phyloP scores from a whole-genome alignment of 2,888 invertebrate genomes.

The Lepidonotus clava region DNA sequence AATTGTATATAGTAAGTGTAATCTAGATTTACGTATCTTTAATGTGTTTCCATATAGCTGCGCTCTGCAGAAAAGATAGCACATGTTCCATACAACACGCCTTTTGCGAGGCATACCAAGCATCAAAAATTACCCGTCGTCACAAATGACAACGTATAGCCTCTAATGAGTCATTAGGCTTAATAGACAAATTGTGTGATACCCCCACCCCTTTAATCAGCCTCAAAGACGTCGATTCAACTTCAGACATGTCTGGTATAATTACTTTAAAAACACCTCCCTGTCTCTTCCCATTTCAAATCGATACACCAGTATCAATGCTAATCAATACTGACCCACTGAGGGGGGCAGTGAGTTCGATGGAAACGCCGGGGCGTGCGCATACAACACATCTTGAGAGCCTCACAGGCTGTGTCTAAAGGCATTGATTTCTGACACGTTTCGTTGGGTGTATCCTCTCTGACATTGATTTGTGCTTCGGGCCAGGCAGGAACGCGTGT shows the following conservation, averaged over 20 bases:
- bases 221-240: background rate
- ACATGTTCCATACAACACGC: background rate
- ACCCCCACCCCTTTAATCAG: background rate
- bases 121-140: background rate
- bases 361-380: background rate
- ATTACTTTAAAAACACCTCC: background rate
- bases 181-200: background rate
- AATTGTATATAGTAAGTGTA: background rate
- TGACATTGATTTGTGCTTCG: background rate
- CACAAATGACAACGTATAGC: background rate
- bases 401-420: background rate
- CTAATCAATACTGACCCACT: slow-evolving; percentile 5
- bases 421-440: slow-evolving; percentile 11
- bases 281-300: background rate
- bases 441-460: slow-evolving; percentile 8
- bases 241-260: background rate
- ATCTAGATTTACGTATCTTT: background rate
- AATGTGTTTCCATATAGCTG: background rate
- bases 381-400: slow-evolving; percentile 12
- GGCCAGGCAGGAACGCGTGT: background rate
- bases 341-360: background rate
- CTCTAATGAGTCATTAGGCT: background rate
- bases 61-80: background rate
- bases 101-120: background rate
- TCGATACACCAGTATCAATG: background rate